Percentiles rank a stretch among this genome's conserved stretches.
These are phyloP conservation scores for Zoanthus solanderi DNA, from an alignment of 92 coral and sea anemone species.

Conservation along the genomic window DNA sequence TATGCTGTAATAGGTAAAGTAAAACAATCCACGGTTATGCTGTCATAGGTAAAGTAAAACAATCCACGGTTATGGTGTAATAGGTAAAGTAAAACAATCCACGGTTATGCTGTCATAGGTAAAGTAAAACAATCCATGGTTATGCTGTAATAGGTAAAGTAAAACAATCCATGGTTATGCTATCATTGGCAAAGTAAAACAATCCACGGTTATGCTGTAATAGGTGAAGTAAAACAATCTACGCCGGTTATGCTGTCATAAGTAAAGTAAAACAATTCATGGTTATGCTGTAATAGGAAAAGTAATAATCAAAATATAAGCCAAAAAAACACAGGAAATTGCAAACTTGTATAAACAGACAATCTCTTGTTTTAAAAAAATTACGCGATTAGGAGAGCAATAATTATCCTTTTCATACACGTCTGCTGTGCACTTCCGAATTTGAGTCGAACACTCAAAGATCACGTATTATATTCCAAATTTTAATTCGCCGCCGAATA, in stretches of 20 bases:
- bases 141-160: no score
- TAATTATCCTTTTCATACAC: no score
- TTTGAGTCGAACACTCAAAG: no score
- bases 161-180: slow-evolving; percentile 59
- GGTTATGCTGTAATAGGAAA: slow-evolving; percentile 94
- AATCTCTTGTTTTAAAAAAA: no score
- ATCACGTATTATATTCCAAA: no score
- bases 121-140: background rate
- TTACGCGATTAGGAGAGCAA: no score
- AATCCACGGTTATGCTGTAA: background rate
- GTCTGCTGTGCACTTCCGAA: no score
- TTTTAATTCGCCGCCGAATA: no score
- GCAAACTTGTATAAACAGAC: no score
- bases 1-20: slow-evolving; percentile 85
- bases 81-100: slow-evolving; percentile 90
- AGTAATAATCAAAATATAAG: no score
- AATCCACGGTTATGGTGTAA: slow-evolving; percentile 67
- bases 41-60: slow-evolving; percentile 69
- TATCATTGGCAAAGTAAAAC: background rate
- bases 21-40: slow-evolving; percentile 84
- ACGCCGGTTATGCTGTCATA: slow-evolving; percentile 77
- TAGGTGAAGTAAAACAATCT: slow-evolving; percentile 87
- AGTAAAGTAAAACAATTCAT: background rate
- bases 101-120: slow-evolving; percentile 93
- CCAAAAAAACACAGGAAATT: no score